Evolutionary conservation across 2,888 invertebrate species (phyloP), one percentile per base, ranked within the genome.

Genomic region (Oscheius myriophilus): DNA sequence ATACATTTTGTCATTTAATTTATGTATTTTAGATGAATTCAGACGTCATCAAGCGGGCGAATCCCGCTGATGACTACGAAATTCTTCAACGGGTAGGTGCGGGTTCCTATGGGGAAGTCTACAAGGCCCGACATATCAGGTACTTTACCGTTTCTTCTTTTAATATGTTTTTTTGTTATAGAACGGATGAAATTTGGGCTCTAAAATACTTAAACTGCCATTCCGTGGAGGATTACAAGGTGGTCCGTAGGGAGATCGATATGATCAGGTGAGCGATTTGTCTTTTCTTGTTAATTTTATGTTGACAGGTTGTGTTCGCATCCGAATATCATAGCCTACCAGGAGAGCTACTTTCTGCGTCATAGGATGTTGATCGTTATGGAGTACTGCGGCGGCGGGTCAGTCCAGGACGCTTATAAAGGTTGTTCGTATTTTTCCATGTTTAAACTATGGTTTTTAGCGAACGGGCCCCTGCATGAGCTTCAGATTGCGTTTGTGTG

Each of bases 291-390:
- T 42, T 43, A 45, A 11, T 41, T 6, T 2, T 16, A 18, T 14
- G 9, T 45, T 57, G 54, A 1, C n/a, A 62, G 76, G 52, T 74
- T 75, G 23, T 97, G 96, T 88, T 91, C 93, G 69, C 96, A 98
- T 89, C 92, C 93, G 26, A 98, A 98, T 89, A 95, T 98, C 85
- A 96, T 98, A 79, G 96, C 96, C 4, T 68, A 68, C 54, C 64
- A 65, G 6, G 69, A 64, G 53, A 65, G 72, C 18, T 39, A 73
- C 72, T 63, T 64, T 80, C 89, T 89, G 71, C 90, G 95, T 82
- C 97, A 97, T 87, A 95, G 96, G 88, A 90, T 99, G 63, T 99
- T 98, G 98, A 99, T 98, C 87, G 96, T 96, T 84, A 98, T 99
- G 98, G 98, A 98, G 89, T 97, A 93, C 88, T 99, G 98, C 87